Base-by-base conservation (phyloP, 1,140 invertebrate species). In the Pogonomyrmex californicus region DNA sequence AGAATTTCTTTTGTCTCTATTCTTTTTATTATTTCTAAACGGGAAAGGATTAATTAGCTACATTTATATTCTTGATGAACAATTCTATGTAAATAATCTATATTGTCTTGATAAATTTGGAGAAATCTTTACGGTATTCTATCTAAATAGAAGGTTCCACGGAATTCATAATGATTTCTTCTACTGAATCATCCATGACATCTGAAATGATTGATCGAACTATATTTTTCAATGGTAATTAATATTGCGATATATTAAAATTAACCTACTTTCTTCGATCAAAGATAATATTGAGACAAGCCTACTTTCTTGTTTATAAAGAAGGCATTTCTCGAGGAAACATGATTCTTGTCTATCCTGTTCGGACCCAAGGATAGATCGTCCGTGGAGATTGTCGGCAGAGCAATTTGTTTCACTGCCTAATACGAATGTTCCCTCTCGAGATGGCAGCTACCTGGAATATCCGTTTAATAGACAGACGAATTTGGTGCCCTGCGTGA, bases 301-400 rank as follows among this genome's bases (percentile, higher is more conserved):
- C 12, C 23, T 51, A 73, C 65, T 75, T 17, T 58, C 33, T 58
- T 41, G 56, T 30, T 14, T 30, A 23, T 14, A 10, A 82, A 58
- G 63, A 78, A 41, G 17, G 23, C 56, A 44, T 58, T 62, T 38
- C 36, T 79, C 86, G 87, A 90, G 87, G 90, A 93, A 93, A 93
- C 93, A 92, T 93, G 92, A 92, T 91, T 93, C 91, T 90, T 87
- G 87, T 90, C 87, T 93, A 93, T 94, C 90, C 92, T 54, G 68
- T 33, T 76, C 75, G 88, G 87, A 91, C 89, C 88, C 90, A 88
- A 91, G 88, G 89, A 90, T 91, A 93, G 93, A 94, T 94, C 91
- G 92, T 90, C 92, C 92, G 75, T 47, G 87, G 78, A 93, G 93
- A 94, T 94, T 92, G 90, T 79, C 86, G 75, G 47, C 44, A 58